Evolutionary conservation across 1,140 invertebrate genomes (phyloP).

Genomic region (Pseudomyrmex concolor): DNA sequence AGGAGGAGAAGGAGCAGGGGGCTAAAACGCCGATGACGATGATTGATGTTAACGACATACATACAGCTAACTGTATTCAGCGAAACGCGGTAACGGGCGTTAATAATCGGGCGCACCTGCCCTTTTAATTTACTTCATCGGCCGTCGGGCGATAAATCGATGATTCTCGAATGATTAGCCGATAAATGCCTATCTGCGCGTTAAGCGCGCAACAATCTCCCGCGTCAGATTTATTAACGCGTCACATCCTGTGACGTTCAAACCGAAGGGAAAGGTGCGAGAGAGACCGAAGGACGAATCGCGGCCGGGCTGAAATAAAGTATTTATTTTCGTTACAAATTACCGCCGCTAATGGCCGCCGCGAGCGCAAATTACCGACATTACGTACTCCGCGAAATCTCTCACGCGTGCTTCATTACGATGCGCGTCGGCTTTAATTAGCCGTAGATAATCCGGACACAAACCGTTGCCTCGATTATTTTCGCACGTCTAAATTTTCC

Average conservation of each 20-base stretch:
- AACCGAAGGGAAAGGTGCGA: not conserved
- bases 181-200: slow-evolving; percentile 74
- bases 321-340: slow-evolving; percentile 66
- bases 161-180: slow-evolving; percentile 73
- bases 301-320: slow-evolving; percentile 47
- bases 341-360: slow-evolving; percentile 53
- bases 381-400: slow-evolving; percentile 59
- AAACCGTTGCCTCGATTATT: slow-evolving; percentile 54
- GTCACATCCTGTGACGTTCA: slow-evolving; percentile 2
- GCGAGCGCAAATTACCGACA: slow-evolving; percentile 58
- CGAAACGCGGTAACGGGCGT: slow-evolving; percentile 58
- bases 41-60: slow-evolving; percentile 72
- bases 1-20: too few species aligned
- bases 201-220: slow-evolving; percentile 63
- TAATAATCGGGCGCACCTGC: slow-evolving; percentile 70
- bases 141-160: slow-evolving; percentile 67
- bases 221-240: slow-evolving; percentile 56
- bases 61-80: slow-evolving; percentile 38
- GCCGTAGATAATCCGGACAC: slow-evolving; percentile 45
- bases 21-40: slow-evolving; percentile 68
- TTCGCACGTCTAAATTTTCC: slow-evolving; percentile 37
- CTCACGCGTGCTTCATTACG: slow-evolving; percentile 57
- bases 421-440: slow-evolving; percentile 56
- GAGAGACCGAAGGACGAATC: slow-evolving; percentile 8
- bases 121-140: slow-evolving; percentile 74